Percentiles rank a stretch among this genome's conserved stretches.
These are phyloP conservation scores for Elephantulus edwardii DNA, from an alignment of 2,113 vertebrate genomes.

Conservation along the genomic window DNA sequence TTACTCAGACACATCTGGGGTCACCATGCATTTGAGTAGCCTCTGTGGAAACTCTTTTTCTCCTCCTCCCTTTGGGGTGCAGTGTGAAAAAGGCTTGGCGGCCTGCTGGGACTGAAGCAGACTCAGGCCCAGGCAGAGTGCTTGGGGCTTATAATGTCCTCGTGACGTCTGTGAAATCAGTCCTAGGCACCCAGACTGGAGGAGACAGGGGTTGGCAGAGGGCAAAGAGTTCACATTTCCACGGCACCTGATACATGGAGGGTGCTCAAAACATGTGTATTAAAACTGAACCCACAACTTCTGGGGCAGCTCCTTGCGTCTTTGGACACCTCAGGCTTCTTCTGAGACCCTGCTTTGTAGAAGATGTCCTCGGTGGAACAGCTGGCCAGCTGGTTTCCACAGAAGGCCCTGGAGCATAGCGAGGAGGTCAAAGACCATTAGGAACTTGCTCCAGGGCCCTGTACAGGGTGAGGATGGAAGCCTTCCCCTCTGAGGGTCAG, in stretches of 20 bases:
- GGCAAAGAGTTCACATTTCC: background rate
- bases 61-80: background rate
- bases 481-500: background rate
- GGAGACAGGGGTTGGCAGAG: fast-evolving
- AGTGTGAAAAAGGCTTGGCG: background rate
- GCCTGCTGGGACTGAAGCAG: too few species aligned
- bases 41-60: background rate
- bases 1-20: background rate
- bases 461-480: background rate
- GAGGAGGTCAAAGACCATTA: background rate
- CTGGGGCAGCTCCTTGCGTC: background rate
- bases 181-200: too few species aligned
- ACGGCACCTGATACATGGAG: background rate
- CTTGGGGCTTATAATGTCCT: fast-evolving
- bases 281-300: background rate
- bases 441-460: fast-evolving
- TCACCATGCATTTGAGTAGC: background rate
- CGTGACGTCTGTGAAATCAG: fast-evolving
- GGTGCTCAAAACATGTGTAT: background rate
- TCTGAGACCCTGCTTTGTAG: background rate
- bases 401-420: background rate
- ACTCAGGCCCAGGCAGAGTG: fast-evolving
- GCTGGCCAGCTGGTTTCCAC: background rate
- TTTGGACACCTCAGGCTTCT: background rate
- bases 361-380: background rate